These are phyloP conservation scores for Sebastes iracundus DNA, from an alignment of 2,797 vertebrate genomes.

Conservation along the genomic window DNA sequence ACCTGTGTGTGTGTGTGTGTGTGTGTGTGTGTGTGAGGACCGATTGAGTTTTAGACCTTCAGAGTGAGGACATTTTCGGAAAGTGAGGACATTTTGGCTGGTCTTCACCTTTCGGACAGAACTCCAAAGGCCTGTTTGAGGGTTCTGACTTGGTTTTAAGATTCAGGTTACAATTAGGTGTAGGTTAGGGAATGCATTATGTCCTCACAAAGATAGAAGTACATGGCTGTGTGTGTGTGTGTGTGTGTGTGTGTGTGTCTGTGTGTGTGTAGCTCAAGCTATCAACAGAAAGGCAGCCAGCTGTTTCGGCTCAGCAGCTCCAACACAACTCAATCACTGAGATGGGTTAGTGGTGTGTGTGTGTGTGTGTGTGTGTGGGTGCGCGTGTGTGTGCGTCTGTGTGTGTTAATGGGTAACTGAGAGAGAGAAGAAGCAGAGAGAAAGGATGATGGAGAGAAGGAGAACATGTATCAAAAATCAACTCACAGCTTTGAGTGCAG, in stretches of 20 bases:
- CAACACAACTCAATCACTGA: conserved; percentile 16
- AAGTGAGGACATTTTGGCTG: too few species aligned
- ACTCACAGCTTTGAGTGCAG: not conserved
- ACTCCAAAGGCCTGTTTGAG: too few species aligned
- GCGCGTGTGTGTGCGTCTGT: not conserved
- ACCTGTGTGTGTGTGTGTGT: not conserved
- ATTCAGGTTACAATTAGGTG: too few species aligned
- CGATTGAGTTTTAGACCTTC: too few species aligned
- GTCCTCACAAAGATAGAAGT: too few species aligned
- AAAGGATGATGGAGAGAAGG: not conserved
- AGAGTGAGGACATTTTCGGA: too few species aligned
- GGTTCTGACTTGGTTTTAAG: too few species aligned
- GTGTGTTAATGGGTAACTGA: too few species aligned
- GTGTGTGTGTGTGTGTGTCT: not conserved
- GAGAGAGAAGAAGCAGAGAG: not conserved
- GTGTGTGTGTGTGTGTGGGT: not conserved
- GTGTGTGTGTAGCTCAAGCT: not conserved
- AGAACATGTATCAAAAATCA: not conserved
- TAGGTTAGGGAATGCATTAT: too few species aligned
- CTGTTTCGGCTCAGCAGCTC: conserved; percentile 8
- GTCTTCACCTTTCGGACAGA: too few species aligned
- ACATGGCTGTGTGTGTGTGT: not conserved
- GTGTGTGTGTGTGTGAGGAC: not conserved
- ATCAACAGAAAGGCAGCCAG: not conserved
- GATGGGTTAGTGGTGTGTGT: not conserved